A percentile compares a stretch with the other conserved stretches of the same genome.
Conservation (phyloP, 2,113 vertebrate genomes). For the Trichomycterus rosablanca region DNA sequence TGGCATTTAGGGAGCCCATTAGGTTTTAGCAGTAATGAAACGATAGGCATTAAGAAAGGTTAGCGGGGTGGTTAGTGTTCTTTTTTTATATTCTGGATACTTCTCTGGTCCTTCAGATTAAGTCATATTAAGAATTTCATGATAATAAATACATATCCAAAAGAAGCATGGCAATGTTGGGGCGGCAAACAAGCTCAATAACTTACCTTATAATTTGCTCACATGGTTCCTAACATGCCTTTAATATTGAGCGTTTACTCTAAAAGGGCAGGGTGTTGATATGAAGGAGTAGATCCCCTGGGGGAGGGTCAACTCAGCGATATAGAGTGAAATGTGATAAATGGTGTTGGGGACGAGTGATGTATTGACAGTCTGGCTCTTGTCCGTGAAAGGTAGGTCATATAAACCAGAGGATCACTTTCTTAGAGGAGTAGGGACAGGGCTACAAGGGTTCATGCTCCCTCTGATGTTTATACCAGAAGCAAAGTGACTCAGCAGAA, state of each 20-base stretch:
- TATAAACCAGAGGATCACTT: slow-evolving; percentile 39
- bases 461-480: slow-evolving; percentile 1
- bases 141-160: neutral
- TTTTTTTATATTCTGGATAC: neutral
- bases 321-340: neutral
- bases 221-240: neutral
- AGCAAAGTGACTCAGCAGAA: slow-evolving; percentile 43
- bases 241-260: neutral
- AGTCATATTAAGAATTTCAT: neutral
- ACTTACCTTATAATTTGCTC: too few species aligned
- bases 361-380: slow-evolving; percentile 10
- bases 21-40: neutral
- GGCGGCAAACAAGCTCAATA: too few species aligned
- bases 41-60: neutral
- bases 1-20: slow-evolving; percentile 3
- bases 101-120: neutral
- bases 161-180: too few species aligned
- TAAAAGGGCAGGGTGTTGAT: neutral
- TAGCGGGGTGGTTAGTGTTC: neutral
- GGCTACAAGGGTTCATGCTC: slow-evolving; percentile 14
- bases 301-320: neutral
- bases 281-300: neutral
- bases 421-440: slow-evolving; percentile 15
- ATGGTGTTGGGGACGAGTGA: slow-evolving; percentile 2
- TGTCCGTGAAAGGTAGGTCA: slow-evolving; percentile 30